Conservation (phyloP, 2,888 invertebrate species). For the Chymomyza amoena region DNA sequence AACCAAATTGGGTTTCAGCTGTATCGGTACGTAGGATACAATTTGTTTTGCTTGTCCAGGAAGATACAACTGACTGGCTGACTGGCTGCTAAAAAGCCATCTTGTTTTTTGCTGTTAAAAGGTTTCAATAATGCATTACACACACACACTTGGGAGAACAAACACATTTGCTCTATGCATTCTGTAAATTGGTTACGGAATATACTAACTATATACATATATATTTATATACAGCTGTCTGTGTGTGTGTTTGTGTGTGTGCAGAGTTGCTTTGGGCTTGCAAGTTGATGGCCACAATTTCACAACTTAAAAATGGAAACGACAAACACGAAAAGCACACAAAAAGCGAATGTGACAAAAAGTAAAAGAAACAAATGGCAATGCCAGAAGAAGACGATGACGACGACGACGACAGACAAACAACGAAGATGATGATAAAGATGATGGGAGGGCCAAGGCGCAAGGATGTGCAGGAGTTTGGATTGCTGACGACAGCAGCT, state of each 20-base stretch:
- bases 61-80: background rate
- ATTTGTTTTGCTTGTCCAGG: background rate
- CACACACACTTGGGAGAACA: background rate
- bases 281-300: background rate
- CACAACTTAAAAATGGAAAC: slow-evolving; percentile 1
- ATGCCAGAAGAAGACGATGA: background rate
- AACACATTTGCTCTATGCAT: background rate
- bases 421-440: background rate
- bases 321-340: background rate
- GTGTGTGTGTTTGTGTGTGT: background rate
- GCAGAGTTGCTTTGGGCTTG: background rate
- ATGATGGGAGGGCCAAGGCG: background rate
- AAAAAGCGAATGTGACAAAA: background rate
- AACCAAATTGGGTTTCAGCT: background rate
- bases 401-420: too few relatives aligned
- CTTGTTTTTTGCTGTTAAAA: background rate
- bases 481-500: background rate
- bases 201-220: background rate
- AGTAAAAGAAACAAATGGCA: background rate
- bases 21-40: background rate
- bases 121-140: slow-evolving; percentile 4
- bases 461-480: background rate
- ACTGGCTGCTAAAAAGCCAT: background rate
- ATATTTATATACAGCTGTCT: background rate
- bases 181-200: background rate